Conservation (phyloP, 2,797 vertebrate species). For the Dallia pectoralis region DNA sequence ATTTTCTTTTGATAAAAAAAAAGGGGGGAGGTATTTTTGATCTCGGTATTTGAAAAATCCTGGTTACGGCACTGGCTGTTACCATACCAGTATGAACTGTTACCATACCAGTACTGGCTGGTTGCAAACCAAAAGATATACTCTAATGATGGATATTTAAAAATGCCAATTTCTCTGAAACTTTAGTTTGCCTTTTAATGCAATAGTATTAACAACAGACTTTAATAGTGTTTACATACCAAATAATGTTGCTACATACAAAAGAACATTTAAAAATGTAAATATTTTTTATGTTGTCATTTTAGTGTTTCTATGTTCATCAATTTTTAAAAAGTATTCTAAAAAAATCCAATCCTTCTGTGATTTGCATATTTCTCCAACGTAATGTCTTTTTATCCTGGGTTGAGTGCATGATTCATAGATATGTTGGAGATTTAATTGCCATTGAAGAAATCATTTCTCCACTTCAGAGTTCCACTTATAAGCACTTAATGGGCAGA, state of each 20-base stretch:
- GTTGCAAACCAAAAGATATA: too few species aligned
- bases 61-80: too few species aligned
- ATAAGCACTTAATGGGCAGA: conserved; percentile 36
- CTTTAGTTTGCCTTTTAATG: not conserved
- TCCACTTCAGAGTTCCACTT: conserved; percentile 38
- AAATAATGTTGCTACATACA: conserved; percentile 42
- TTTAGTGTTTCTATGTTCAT: not conserved
- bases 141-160: too few species aligned
- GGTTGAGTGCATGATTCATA: conserved; percentile 42
- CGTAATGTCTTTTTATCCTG: conserved; percentile 30
- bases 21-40: too few species aligned
- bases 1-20: too few species aligned
- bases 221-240: conserved; percentile 21
- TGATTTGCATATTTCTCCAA: conserved; percentile 29
- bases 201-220: conserved; percentile 12
- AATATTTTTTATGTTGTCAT: conserved; percentile 29
- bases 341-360: conserved; percentile 31
- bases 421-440: conserved; percentile 38
- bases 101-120: too few species aligned
- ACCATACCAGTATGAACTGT: too few species aligned
- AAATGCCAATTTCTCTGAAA: too few species aligned
- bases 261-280: conserved; percentile 45
- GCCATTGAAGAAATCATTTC: conserved; percentile 43
- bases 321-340: conserved; percentile 8
- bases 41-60: too few species aligned